Evolutionary conservation across 2,797 vertebrate species (phyloP), one percentile per base, ranked within the genome.

Genomic region (Helicolenus hilgendorfi): DNA sequence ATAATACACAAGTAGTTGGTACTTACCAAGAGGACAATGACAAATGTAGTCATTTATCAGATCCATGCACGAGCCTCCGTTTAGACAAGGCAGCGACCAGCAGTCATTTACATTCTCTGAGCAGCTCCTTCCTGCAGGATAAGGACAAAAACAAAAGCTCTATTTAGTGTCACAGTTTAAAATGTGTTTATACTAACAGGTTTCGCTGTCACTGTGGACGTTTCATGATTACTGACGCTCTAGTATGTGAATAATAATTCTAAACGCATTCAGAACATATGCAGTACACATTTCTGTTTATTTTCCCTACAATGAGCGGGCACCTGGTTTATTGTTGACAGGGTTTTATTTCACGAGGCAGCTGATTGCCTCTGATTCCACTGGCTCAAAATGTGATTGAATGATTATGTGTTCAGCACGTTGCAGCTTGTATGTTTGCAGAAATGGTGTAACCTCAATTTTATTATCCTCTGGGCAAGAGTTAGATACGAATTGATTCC

Each of bases 11-110:
- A 79, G 65, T 80, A 83, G 49, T 59, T 38, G 63, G 79, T 85
- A 70, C 97, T 98, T 96, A 98, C 97, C 98, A 74, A 91, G 53
- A 65, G 91, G 96, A 86, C 97, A 98, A 79, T 93, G 91, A 95
- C 97, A 98, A 92, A 94, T 96, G 91, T 97, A 98, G 88, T 95
- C 96, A 94, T 95, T 96, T 88, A 91, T 84, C 63, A 93, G 87
- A 92, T 97, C 96, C 92, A 97, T 84, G 94, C 97, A 98, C 2
- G 94, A 96, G 80, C 97, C 97, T 94, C 97, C 95, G 36, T 98
- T 98, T 87, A 96, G 93, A 91, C 97, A 98, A 45, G 95, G 96
- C 86, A 83, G 95, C 31, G 96, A 96, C 94, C 92, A 93, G 83
- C 97, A 98, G 7, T 96, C 96, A 67, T 92, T 95, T 79, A 94